A percentile compares a stretch with the other conserved stretches of the same genome.
Evolutionary conservation across 2,888 invertebrate species (phyloP).

Genomic region (Yponomeuta plumbellus): DNA sequence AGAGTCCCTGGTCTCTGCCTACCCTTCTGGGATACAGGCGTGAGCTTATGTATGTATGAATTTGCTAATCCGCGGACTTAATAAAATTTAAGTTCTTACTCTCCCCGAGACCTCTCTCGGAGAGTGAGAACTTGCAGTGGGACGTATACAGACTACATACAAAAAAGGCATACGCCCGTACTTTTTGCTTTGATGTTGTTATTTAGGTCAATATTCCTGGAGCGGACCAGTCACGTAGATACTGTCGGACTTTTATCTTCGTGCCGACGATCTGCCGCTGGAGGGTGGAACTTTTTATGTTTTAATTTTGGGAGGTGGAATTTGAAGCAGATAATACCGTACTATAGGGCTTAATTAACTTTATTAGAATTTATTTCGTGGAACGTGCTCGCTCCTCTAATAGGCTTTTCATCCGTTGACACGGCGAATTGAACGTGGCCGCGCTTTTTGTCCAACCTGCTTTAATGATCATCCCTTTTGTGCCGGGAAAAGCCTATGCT

Average conservation of each 20-base stretch:
- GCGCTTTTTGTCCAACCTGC: neutral
- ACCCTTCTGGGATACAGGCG: too few relatives aligned
- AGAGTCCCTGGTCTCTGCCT: too few relatives aligned
- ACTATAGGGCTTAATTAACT: slow-evolving; percentile 66
- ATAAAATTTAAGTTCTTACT: too few relatives aligned
- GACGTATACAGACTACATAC: too few relatives aligned
- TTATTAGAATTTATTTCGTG: slow-evolving; percentile 69
- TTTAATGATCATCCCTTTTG: neutral
- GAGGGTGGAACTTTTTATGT: slow-evolving; percentile 38
- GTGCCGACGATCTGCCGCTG: slow-evolving; percentile 41
- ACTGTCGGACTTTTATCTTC: slow-evolving; percentile 42
- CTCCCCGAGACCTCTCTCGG: too few relatives aligned
- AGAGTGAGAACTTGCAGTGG: too few relatives aligned
- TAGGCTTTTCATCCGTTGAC: slow-evolving; percentile 40
- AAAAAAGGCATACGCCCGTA: neutral
- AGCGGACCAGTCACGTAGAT: slow-evolving; percentile 43
- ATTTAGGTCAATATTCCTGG: neutral
- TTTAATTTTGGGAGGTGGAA: slow-evolving; percentile 57
- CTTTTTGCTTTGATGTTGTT: neutral
- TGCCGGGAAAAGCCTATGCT: neutral
- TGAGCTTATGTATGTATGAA: too few relatives aligned
- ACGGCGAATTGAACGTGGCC: slow-evolving; percentile 25
- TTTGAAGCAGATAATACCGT: slow-evolving; percentile 63
- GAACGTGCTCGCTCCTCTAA: slow-evolving; percentile 48
- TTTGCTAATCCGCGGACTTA: too few relatives aligned